Percentiles rank a stretch among this genome's conserved stretches.
These are phyloP conservation scores for Leptinotarsa texana DNA, from an alignment of 1,140 invertebrate species.

Conservation along the genomic window DNA sequence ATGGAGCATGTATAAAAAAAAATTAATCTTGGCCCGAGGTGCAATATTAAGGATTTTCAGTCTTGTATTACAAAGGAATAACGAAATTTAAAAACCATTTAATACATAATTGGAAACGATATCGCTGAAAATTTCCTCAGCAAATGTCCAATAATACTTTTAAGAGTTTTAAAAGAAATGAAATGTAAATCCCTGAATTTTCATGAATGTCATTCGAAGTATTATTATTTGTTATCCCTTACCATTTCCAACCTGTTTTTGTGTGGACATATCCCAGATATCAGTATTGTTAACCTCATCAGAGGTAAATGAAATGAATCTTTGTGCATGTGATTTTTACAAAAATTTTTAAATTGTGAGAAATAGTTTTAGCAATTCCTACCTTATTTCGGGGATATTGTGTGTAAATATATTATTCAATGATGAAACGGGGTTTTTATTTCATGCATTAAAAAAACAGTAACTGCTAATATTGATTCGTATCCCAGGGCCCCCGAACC, in stretches of 20 bases:
- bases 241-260: background rate
- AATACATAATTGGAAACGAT: background rate
- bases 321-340: conserved; percentile 27
- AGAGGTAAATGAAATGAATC: conserved; percentile 3
- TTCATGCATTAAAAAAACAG: background rate
- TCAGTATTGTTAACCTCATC: background rate
- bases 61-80: too few relatives aligned
- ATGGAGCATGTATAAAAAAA: too few relatives aligned
- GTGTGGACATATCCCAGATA: conserved; percentile 22
- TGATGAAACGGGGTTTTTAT: background rate
- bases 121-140: background rate
- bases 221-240: background rate
- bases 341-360: conserved; percentile 18
- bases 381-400: conserved; percentile 14
- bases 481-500: too few relatives aligned
- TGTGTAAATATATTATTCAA: conserved; percentile 25
- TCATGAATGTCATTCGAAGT: background rate
- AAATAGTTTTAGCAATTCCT: conserved; percentile 15
- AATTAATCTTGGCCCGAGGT: too few relatives aligned
- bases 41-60: too few relatives aligned
- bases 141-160: background rate
- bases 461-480: too few relatives aligned
- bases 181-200: background rate
- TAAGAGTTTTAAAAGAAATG: background rate
- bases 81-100: too few relatives aligned